phyloP scores from a whole-genome alignment of 2,888 invertebrate genomes.

The Synanthedon tipuliformis region DNA sequence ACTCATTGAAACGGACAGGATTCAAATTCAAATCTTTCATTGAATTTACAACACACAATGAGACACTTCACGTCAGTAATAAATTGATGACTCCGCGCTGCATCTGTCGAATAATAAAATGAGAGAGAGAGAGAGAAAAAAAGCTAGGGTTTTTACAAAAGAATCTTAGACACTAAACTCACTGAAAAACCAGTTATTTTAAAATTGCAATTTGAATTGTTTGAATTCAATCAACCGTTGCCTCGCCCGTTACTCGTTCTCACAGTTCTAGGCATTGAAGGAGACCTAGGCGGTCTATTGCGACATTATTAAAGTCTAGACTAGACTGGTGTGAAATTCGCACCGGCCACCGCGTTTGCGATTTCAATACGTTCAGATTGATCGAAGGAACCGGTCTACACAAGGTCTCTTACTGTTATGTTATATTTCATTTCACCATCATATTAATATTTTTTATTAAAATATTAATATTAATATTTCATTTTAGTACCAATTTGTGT shows the following conservation, averaged over 20 bases:
- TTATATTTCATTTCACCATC: constrained; percentile 18
- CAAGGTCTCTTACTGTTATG: constrained; percentile 18
- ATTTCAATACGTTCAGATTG: constrained; percentile 51
- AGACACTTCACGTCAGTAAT: neutral
- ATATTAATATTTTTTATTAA: neutral
- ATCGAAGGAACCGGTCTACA: constrained; percentile 52
- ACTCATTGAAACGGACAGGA: neutral
- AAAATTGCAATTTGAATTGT: neutral
- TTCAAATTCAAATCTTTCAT: neutral
- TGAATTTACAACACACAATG: neutral
- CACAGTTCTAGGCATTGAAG: constrained; percentile 45
- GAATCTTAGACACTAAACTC: neutral
- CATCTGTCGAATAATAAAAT: neutral
- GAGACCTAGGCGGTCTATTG: constrained; percentile 18
- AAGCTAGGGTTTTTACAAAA: neutral
- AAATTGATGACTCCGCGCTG: neutral
- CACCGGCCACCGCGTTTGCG: constrained; percentile 57
- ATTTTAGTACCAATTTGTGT: neutral
- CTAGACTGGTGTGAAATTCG: constrained; percentile 65
- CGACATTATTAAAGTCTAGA: constrained; percentile 46
- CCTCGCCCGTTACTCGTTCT: constrained; percentile 46
- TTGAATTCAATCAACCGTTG: constrained; percentile 30
- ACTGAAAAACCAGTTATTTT: neutral
- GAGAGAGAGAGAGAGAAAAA: neutral
- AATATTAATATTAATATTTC: too few relatives aligned